Evolutionary conservation across 1,140 invertebrate species (phyloP), one percentile per base, ranked within the genome.

Genomic region (Ptiloglossa arizonensis): DNA sequence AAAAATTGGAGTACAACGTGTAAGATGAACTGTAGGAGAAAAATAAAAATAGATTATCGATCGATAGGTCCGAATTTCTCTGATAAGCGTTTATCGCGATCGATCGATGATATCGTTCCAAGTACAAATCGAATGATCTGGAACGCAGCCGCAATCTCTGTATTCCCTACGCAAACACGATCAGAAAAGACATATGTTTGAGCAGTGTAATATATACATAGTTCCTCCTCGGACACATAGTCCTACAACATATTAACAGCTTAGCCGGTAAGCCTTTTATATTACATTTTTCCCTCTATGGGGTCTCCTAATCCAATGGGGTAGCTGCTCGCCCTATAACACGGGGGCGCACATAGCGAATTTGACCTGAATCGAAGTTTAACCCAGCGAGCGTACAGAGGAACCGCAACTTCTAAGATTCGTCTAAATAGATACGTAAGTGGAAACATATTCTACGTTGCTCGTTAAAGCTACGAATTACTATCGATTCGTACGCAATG

Each of bases 271-370:
- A 93, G 91, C 91, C 92, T 91, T 93, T 93, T 93, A 93, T 93
- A 93, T 93, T 93, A 93, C 91, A 92, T 93, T 93, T 93, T 93
- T 92, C 92, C 91, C 91, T 92, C 88, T 91, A 91, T 91, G 91
- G 91, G 91, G 91, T 91, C 90, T 90, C 70, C 87, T 92, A 92
- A 92, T 92, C 91, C 91, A 89, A 90, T 87, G 88, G 89, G 87
- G 89, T 82, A 80, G 83, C 73, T 48, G 46, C 64, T 57, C 73
- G 48, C 46, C 86, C 60, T 79, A 69, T 83, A 83, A 86, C 80
- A 79, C 57, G 38, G 78, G 81, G 79, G 76, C 41, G 69, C 66
- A 84, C 73, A 52, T 35, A 79, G 82, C 73, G 73, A 81, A 68
- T 79, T 85, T 70, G 79, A 81, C 69, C 69, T 63, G 75, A 81